Conservation (phyloP, 2,113 vertebrate genomes). For the Gavialis gangeticus region DNA sequence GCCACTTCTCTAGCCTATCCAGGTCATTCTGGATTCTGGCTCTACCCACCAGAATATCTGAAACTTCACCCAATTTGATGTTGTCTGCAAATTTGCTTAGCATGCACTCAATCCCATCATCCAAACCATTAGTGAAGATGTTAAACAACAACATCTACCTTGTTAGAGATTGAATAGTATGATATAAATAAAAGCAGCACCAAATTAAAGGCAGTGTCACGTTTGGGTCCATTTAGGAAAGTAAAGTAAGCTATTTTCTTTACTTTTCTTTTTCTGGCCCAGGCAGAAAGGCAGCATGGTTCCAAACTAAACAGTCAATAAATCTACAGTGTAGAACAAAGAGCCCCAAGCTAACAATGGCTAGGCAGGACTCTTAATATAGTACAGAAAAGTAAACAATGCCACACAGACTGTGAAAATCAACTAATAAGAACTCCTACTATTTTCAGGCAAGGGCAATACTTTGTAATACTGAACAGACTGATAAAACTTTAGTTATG, state of each 20-base stretch:
- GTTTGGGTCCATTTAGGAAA: conserved; percentile 13
- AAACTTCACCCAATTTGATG: too few species aligned
- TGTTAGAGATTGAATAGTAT: conserved; percentile 50
- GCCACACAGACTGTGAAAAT: not conserved
- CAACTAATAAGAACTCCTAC: not conserved
- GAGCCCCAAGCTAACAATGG: not conserved
- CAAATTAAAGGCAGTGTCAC: conserved; percentile 28
- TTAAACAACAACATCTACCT: not conserved
- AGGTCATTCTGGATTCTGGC: too few species aligned
- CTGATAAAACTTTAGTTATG: not conserved
- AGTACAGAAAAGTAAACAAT: not conserved
- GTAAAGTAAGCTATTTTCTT: not conserved
- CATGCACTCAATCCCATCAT: too few species aligned
- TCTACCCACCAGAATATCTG: too few species aligned
- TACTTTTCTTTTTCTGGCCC: not conserved
- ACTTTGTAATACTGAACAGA: not conserved
- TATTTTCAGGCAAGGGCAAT: not conserved
- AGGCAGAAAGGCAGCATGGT: not conserved
- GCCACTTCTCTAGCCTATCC: too few species aligned
- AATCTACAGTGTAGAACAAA: not conserved
- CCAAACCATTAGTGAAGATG: too few species aligned
- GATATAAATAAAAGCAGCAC: conserved; percentile 44
- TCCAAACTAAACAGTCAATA: conserved; percentile 8
- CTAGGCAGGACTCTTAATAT: not conserved
- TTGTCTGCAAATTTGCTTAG: too few species aligned